Evolutionary conservation across 2,113 vertebrate species (phyloP).

Genomic region (Ariopsis seemanni): DNA sequence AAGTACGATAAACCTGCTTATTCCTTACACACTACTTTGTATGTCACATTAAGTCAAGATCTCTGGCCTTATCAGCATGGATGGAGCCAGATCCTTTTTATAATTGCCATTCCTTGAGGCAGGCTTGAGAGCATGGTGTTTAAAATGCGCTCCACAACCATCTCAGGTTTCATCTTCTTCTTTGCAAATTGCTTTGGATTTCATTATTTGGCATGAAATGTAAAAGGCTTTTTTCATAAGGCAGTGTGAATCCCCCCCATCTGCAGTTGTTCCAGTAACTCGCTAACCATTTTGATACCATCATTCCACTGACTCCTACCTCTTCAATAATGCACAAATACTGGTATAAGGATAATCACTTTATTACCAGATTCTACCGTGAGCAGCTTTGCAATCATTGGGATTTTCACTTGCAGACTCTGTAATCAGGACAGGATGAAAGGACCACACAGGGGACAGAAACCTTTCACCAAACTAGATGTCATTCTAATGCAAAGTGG

Average conservation of each 20-base stretch:
- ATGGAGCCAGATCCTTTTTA: conserved; percentile 59
- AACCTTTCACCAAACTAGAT: neutral
- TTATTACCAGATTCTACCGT: conserved; percentile 66
- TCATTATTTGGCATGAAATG: conserved; percentile 74
- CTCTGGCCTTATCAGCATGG: conserved; percentile 63
- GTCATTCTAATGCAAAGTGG: conserved; percentile 1
- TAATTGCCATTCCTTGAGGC: conserved; percentile 57
- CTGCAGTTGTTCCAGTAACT: conserved; percentile 68
- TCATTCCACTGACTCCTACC: conserved; percentile 54
- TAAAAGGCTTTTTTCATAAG: conserved; percentile 69
- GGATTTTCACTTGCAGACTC: conserved; percentile 15
- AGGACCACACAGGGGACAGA: neutral
- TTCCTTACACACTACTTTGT: conserved; percentile 41
- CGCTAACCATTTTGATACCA: conserved; percentile 64
- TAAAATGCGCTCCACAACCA: conserved; percentile 62
- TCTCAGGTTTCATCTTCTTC: conserved; percentile 62
- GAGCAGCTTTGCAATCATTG: conserved; percentile 45
- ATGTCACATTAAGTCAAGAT: conserved; percentile 42
- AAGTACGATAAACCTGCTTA: conserved; percentile 20
- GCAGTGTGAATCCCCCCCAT: conserved; percentile 66
- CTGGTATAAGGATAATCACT: conserved; percentile 71
- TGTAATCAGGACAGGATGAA: conserved; percentile 12
- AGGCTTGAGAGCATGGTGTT: conserved; percentile 47
- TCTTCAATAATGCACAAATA: conserved; percentile 57
- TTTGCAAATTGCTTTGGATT: conserved; percentile 68